Evolutionary conservation across 1,140 invertebrate genomes (phyloP), one percentile per base, ranked within the genome.

Genomic region (Octopus bimaculoides): DNA sequence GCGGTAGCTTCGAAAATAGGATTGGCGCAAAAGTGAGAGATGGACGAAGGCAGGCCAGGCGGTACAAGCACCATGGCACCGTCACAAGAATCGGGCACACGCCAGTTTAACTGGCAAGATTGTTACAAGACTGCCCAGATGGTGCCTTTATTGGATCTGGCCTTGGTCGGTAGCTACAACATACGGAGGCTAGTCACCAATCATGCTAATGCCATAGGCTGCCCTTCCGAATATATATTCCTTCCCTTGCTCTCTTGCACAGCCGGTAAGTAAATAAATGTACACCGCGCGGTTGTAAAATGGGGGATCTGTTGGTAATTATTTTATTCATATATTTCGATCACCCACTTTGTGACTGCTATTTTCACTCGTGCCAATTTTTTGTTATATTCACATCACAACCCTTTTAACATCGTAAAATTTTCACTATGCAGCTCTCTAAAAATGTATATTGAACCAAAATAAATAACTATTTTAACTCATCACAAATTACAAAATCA

Each of bases 61-160:
- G n/a, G n/a, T 20, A 52, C 73, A 2, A 26, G 17, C 8, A 20
- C 8, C 10, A 52, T 20, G 41, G 17, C 20, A 9, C 73, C 73
- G 12, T n/a, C 61, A 3, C 41, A n/a, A 9, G 73, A 74, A 1
- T 14, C n/a, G n/a, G 73, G 73, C 20, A n/a, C 73, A 52, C 17
- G 41, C n/a, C 73, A 74, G 41, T 74, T 74, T 4, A 74, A 77
- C 41, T 83, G 82, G 82, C 69, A 77, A 26, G 77, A 79, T 66
- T 80, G 73, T n/a, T 83, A 83, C 82, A 73, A 77, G 73, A 82
- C 81, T 8, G 82, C 82, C 0, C 82, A 83, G 54, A 83, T 79
- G 78, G 79, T 83, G 4, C n/a, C 77, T 1, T 80, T 83, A 8
- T 80, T 81, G 52, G 82, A 83, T 54, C 75, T 79, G 17, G 78